Conservation (phyloP, 2,888 invertebrate genomes). For the Rutpela maculata region DNA sequence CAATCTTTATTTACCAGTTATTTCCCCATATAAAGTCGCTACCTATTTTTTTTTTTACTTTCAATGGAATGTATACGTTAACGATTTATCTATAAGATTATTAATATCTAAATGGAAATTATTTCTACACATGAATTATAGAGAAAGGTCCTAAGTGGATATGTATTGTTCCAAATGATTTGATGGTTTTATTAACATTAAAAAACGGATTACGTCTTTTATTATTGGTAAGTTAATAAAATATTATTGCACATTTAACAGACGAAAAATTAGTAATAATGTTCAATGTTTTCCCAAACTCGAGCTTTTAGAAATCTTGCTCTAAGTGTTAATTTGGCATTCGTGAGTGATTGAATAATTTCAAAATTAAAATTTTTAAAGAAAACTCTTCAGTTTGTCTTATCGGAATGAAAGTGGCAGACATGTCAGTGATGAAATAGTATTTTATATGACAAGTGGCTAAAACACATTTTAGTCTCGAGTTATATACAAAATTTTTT, state of each 20-base stretch:
- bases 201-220: background rate
- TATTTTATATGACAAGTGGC: no score
- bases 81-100: conserved; percentile 4
- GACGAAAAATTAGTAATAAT: background rate
- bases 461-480: no score
- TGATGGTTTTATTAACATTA: background rate
- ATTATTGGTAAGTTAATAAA: background rate
- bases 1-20: background rate
- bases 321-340: no score
- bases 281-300: background rate
- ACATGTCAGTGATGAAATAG: no score
- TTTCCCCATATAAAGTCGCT: background rate
- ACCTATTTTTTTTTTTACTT: background rate
- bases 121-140: background rate
- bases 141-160: background rate
- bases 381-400: no score
- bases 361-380: no score
- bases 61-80: background rate
- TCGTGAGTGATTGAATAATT: no score
- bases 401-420: no score
- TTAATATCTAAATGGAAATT: conserved; percentile 3
- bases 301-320: background rate
- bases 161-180: background rate
- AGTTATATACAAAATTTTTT: no score
- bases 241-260: background rate